These are phyloP conservation scores for Bathynomus jamesi DNA, from an alignment of 1,140 invertebrate species.

Conservation along the genomic window DNA sequence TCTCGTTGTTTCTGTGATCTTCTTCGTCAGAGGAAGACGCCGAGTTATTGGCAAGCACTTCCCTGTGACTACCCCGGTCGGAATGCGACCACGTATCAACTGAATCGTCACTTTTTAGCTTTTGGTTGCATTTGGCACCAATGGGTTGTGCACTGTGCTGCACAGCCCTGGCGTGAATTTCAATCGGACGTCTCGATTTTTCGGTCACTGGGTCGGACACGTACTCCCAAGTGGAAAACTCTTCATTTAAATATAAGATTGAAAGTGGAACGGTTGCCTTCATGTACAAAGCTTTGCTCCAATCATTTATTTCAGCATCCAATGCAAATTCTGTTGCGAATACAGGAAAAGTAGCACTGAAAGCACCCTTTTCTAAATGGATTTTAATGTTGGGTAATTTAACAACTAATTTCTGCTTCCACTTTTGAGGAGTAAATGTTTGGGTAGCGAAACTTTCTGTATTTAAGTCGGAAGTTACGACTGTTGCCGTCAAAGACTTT, in stretches of 20 bases:
- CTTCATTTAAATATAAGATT: conserved; percentile 65
- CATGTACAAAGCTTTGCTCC: conserved; percentile 52
- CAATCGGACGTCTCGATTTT: conserved; percentile 61
- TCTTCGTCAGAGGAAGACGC: conserved; percentile 56
- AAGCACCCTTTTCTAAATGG: conserved; percentile 54
- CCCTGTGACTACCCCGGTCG: conserved; percentile 15
- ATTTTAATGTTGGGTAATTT: conserved; percentile 52
- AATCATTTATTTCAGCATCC: conserved; percentile 55
- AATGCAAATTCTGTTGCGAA: conserved; percentile 49
- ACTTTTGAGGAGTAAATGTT: too few relatives aligned
- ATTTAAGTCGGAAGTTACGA: not conserved
- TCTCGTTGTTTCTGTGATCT: conserved; percentile 52
- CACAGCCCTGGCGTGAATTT: conserved; percentile 50
- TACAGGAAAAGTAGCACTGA: conserved; percentile 45
- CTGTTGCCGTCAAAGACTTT: conserved; percentile 51
- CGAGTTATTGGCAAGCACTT: conserved; percentile 44
- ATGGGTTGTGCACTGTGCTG: conserved; percentile 24
- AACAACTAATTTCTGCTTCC: too few relatives aligned
- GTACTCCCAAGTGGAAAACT: conserved; percentile 66
- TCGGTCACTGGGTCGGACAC: conserved; percentile 63
- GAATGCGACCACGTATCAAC: conserved; percentile 19
- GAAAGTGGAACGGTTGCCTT: conserved; percentile 55
- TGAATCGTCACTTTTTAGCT: conserved; percentile 18
- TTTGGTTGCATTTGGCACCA: conserved; percentile 20
- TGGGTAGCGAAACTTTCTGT: too few relatives aligned